phyloP scores from a whole-genome alignment of 1,140 invertebrate genomes.

The Formica exsecta region DNA sequence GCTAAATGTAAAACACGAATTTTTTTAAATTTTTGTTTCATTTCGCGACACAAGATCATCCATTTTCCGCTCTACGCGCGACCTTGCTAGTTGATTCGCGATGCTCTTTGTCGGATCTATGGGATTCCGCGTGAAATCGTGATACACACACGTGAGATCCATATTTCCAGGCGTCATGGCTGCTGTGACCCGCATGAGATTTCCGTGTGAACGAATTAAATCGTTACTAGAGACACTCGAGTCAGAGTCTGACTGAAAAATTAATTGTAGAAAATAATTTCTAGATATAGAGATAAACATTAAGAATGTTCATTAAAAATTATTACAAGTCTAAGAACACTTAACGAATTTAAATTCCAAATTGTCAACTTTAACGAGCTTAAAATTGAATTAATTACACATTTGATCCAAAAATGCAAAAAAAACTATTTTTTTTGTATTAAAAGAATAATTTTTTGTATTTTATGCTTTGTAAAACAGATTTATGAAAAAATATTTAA shows the following conservation, averaged over 20 bases:
- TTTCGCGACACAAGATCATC: not conserved
- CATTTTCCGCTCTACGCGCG: constrained; percentile 6
- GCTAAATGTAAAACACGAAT: not conserved
- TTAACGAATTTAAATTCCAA: not conserved
- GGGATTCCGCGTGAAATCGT: constrained; percentile 46
- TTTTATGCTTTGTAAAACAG: not conserved
- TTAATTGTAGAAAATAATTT: constrained; percentile 27
- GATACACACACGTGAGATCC: constrained; percentile 48
- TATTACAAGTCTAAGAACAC: not conserved
- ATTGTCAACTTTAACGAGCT: not conserved
- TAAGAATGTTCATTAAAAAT: not conserved
- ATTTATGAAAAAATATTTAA: constrained; percentile 12
- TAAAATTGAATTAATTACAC: not conserved
- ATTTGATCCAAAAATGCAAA: not conserved
- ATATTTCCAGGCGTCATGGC: constrained; percentile 56
- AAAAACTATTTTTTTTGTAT: not conserved
- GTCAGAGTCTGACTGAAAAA: constrained; percentile 42
- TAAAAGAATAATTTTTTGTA: not conserved
- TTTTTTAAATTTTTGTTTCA: not conserved
- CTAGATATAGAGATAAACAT: not conserved
- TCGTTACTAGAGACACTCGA: constrained; percentile 34
- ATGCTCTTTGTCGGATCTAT: constrained; percentile 29
- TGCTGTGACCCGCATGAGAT: constrained; percentile 47
- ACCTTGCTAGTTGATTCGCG: not conserved
- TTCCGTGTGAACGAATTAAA: constrained; percentile 41